A percentile compares a stretch with the other conserved stretches of the same genome.
Evolutionary conservation across 1,140 invertebrate species (phyloP).

Genomic region (Kradibia gibbosae): DNA sequence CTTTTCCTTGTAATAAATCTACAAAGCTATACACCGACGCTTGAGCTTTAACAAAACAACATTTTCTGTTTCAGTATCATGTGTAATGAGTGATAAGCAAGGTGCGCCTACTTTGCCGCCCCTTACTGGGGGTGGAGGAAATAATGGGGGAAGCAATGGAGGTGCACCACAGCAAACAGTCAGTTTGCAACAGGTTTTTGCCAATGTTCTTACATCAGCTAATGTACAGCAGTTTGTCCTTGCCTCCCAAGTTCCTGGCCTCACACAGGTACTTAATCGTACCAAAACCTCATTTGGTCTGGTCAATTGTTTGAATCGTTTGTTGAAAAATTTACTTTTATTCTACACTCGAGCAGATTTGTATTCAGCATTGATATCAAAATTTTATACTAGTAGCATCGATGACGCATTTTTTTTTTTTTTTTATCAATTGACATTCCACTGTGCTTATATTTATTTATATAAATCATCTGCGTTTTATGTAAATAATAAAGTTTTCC

Average conservation of each 20-base stretch:
- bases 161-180: constrained; percentile 68
- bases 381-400: no score
- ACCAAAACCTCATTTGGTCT: no score
- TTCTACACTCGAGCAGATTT: no score
- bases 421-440: no score
- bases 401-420: no score
- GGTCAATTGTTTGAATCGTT: no score
- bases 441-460: no score
- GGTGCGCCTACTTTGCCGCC: constrained; percentile 69
- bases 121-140: constrained; percentile 69
- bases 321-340: constrained; percentile 1
- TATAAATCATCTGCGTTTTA: no score
- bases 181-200: constrained; percentile 71
- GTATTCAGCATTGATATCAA: no score
- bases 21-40: no score
- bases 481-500: no score
- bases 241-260: constrained; percentile 70
- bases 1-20: no score
- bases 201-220: constrained; percentile 67
- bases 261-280: constrained; percentile 64
- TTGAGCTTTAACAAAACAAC: not conserved
- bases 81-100: constrained; percentile 74
- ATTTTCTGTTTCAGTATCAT: constrained; percentile 65
- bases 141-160: constrained; percentile 67
- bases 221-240: constrained; percentile 72